Conservation (phyloP, 2,113 vertebrate species). For the Lophius piscatorius region DNA sequence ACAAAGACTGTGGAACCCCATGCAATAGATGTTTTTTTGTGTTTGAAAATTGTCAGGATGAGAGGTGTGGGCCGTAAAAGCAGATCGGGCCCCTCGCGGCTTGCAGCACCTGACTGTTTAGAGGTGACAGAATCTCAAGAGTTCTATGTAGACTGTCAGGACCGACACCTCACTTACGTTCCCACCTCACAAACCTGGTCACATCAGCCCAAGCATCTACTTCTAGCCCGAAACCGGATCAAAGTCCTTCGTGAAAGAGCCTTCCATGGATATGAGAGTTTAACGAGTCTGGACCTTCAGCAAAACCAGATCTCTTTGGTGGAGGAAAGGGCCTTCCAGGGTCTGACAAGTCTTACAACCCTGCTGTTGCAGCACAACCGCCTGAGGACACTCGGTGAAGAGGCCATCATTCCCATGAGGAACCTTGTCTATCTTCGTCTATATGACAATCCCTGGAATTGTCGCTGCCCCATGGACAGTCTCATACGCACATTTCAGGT, state of each 20-base stretch:
- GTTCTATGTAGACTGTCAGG: conserved; percentile 91
- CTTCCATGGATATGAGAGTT: conserved; percentile 61
- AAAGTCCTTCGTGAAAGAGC: conserved; percentile 60
- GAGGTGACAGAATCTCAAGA: conserved; percentile 85
- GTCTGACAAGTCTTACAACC: conserved; percentile 87
- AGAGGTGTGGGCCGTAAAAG: conserved; percentile 48
- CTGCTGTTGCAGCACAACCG: conserved; percentile 94
- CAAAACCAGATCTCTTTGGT: conserved; percentile 92
- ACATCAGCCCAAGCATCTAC: conserved; percentile 87
- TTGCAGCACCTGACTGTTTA: conserved; percentile 80
- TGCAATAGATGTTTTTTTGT: not conserved
- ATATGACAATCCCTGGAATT: conserved; percentile 94
- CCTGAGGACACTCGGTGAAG: conserved; percentile 86
- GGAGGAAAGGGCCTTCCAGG: conserved; percentile 86
- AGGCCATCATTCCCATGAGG: conserved; percentile 86
- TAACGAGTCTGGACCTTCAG: conserved; percentile 92
- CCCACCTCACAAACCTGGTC: conserved; percentile 81
- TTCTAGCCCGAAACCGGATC: conserved; percentile 90
- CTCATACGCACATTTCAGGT: conserved; percentile 91
- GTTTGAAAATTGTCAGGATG: conserved; percentile 49
- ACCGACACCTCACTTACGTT: conserved; percentile 81
- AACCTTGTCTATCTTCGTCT: conserved; percentile 88
- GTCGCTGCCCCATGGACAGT: conserved; percentile 87
- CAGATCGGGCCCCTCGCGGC: conserved; percentile 73
- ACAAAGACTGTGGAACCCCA: not conserved